Percentiles rank a stretch among this genome's conserved stretches.
These are phyloP conservation scores for Parotia lawesii DNA, from an alignment of 2,113 vertebrate species.

Conservation along the genomic window DNA sequence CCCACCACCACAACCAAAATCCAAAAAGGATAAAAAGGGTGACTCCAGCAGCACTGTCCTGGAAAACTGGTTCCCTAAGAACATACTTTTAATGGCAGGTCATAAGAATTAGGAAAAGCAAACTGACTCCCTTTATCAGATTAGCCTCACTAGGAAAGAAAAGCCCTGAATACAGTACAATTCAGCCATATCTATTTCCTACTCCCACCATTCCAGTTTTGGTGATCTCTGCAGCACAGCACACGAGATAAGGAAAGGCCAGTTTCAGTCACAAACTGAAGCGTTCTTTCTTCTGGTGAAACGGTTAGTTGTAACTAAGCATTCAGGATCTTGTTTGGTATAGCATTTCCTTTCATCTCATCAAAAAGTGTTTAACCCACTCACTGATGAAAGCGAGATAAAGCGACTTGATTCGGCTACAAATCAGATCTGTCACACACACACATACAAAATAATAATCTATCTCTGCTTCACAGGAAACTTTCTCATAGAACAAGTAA, in stretches of 20 bases:
- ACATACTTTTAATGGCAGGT: not conserved
- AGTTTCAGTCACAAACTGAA: not conserved
- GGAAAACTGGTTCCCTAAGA: not conserved
- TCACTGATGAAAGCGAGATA: not conserved
- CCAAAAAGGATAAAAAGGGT: not conserved
- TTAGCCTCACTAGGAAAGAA: not conserved
- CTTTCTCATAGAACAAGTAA: not conserved
- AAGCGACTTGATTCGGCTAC: not conserved
- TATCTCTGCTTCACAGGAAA: not conserved
- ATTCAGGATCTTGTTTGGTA: not conserved
- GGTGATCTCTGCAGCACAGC: not conserved
- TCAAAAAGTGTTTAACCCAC: not conserved
- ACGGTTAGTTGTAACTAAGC: not conserved
- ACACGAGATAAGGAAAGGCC: not conserved
- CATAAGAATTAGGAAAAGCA: not conserved
- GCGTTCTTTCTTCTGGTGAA: not conserved
- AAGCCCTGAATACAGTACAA: not conserved
- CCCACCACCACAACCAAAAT: not conserved
- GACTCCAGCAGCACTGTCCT: not conserved
- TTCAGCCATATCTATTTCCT: not conserved
- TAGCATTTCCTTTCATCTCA: not conserved
- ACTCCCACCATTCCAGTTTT: not conserved
- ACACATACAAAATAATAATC: not conserved
- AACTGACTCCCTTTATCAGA: not conserved
- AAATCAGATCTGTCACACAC: not conserved